These are phyloP conservation scores for Rhea pennata DNA, from an alignment of 2,113 vertebrate genomes.

Conservation along the genomic window DNA sequence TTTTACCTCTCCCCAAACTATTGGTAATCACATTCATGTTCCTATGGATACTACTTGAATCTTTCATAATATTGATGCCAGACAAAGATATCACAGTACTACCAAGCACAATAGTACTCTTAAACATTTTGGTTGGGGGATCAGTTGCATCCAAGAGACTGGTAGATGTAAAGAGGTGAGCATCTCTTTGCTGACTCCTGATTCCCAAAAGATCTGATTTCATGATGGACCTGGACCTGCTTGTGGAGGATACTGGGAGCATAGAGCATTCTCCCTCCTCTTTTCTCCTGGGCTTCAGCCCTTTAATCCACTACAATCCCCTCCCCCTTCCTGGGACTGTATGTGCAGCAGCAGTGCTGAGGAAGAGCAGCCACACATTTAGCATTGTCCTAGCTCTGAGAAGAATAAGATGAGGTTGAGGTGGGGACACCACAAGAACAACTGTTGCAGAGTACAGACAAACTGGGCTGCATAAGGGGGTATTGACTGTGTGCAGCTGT, in stretches of 20 bases:
- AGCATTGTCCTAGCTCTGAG: background rate
- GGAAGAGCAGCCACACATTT: background rate
- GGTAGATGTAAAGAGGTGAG: background rate
- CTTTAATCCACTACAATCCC: background rate
- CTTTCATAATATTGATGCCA: background rate
- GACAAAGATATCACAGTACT: background rate
- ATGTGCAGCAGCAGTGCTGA: background rate
- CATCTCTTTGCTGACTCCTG: background rate
- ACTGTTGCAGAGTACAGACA: background rate
- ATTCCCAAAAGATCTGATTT: background rate
- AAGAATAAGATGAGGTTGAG: background rate
- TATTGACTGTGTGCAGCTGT: background rate
- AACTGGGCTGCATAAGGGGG: background rate
- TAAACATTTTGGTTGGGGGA: background rate
- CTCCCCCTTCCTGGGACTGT: background rate
- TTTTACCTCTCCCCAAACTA: background rate
- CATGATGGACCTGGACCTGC: background rate
- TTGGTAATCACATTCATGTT: background rate
- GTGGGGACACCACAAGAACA: background rate
- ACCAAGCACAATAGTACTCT: fast-evolving
- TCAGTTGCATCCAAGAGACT: background rate
- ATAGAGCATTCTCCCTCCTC: background rate
- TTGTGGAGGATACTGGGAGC: background rate
- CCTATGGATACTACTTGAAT: background rate
- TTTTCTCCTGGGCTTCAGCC: background rate